These are phyloP conservation scores for Mercenaria mercenaria DNA, from an alignment of 1,140 invertebrate genomes.

Conservation along the genomic window DNA sequence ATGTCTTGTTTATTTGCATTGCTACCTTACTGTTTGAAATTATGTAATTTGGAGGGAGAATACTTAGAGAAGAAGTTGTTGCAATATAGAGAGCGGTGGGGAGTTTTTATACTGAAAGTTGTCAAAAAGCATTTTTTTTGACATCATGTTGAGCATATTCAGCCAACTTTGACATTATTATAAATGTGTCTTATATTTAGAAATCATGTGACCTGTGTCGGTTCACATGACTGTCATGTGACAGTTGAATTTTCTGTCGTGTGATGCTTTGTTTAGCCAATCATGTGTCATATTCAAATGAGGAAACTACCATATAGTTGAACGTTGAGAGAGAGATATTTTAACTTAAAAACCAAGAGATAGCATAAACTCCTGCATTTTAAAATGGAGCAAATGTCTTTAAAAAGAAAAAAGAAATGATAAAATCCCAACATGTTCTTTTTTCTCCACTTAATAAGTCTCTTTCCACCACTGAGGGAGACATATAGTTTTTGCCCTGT, in stretches of 20 bases:
- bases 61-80: not conserved
- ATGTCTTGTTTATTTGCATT: no score
- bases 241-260: conserved; percentile 18
- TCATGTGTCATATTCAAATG: conserved; percentile 37
- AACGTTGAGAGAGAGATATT: conserved; percentile 24
- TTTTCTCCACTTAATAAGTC: no score
- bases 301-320: conserved; percentile 26
- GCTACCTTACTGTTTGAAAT: no score
- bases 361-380: conserved; percentile 5
- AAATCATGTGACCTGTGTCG: not conserved
- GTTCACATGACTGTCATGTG: not conserved
- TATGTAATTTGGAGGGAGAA: no score
- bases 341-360: not conserved
- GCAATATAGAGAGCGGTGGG: not conserved
- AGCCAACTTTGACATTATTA: not conserved
- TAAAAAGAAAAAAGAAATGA: conserved; percentile 27
- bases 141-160: not conserved
- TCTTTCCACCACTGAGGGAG: no score
- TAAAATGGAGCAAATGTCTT: conserved; percentile 1
- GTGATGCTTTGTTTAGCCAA: conserved; percentile 12
- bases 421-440: no score
- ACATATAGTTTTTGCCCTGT: no score
- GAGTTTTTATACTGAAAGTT: not conserved
- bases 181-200: conserved; percentile 16
- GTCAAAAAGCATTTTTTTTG: not conserved